Conservation (phyloP, 2,888 invertebrate genomes). For the Rhagium mordax region DNA sequence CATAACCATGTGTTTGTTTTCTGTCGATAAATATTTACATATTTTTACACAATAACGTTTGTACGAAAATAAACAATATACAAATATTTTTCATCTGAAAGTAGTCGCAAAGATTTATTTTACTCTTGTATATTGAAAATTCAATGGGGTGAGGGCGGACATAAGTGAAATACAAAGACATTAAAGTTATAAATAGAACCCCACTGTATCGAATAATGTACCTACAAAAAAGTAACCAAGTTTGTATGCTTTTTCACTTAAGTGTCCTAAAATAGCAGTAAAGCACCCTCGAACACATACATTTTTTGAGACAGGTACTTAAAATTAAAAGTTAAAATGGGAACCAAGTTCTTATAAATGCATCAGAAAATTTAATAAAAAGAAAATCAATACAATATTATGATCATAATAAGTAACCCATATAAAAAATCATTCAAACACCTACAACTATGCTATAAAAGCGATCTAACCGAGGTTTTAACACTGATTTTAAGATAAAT, state of each 20-base stretch:
- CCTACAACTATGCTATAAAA: too few species aligned
- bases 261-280: not conserved
- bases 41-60: slow-evolving; percentile 15
- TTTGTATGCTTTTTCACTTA: not conserved
- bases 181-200: not conserved
- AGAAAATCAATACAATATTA: too few species aligned
- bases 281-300: not conserved
- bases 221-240: not conserved
- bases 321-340: too few species aligned
- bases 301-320: not conserved
- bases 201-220: not conserved
- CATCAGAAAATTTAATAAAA: too few species aligned
- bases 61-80: not conserved
- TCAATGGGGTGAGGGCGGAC: not conserved
- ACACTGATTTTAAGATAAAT: not conserved
- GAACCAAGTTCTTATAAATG: too few species aligned
- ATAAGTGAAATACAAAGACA: not conserved
- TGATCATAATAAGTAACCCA: too few species aligned
- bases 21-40: slow-evolving; percentile 41
- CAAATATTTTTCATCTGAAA: not conserved
- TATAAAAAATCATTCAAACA: too few species aligned
- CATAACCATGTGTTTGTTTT: slow-evolving; percentile 49
- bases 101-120: not conserved
- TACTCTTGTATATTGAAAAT: not conserved
- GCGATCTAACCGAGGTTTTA: too few species aligned